Base-by-base conservation (phyloP, 2,797 vertebrate genomes). In the Acropternis orthonyx region DNA sequence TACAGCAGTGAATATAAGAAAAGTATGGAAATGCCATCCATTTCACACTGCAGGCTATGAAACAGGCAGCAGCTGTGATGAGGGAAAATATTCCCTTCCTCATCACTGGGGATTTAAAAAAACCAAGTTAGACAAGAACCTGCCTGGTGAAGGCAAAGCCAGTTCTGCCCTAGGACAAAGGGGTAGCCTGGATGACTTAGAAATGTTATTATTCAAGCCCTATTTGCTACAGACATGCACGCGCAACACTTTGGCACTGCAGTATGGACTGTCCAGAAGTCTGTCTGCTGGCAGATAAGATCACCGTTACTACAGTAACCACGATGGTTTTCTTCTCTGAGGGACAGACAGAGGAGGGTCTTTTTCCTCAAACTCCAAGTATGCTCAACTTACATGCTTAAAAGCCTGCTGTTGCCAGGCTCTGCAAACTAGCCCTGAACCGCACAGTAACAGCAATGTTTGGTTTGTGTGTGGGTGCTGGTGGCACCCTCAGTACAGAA, bases 231-330 rank as follows among this genome's bases (percentile, higher is more conserved):
- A 48, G 54, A 21, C 75, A 24, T 52, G 27, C 49, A 14, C 5
- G 26, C 54, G 61, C 56, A 79, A 5, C 39, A 1, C 30, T 32
- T 79, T 21, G 27, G 61, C 41, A 3, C n/a, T 18, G 77, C 88
- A 19, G 74, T 1, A 3, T 55, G 11, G 58, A 5, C 52, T 68
- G 41, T 20, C 44, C 62, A 58, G 78, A 28, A 77, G 56, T 15
- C 14, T 2, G n/a, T 86, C 71, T 92, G 83, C 76, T 63, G 73
- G 32, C 66, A 43, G 82, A 88, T 73, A 88, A 86, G 62, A 77
- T 72, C 77, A 54, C 0, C 4, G 93, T 93, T 92, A 92, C 90
- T 92, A 55, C 95, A 94, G 93, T 75, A 93, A 94, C 92, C 91
- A 55, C 11, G 1, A 30, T 2, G 1, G 49, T 55, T 58, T 91